Evolutionary conservation across 2,113 vertebrate species (phyloP).

Genomic region (Neopipo cinnamomea): DNA sequence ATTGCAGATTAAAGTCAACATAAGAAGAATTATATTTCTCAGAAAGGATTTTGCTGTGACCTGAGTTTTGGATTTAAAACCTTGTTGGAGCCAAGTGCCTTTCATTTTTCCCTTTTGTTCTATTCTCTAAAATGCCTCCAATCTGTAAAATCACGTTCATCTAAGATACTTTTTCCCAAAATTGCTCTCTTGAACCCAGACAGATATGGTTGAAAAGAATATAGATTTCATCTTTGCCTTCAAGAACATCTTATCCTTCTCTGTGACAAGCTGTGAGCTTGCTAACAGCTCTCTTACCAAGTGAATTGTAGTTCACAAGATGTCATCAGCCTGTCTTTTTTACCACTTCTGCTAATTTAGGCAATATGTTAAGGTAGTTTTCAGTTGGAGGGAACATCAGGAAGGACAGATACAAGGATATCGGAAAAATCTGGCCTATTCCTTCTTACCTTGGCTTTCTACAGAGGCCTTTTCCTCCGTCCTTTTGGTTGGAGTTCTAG

Average conservation of each 20-base stretch:
- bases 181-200: constrained; percentile 34
- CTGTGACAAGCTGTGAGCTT: constrained; percentile 69
- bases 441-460: not conserved
- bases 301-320: constrained; percentile 66
- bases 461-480: not conserved
- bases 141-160: not conserved
- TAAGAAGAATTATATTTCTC: not conserved
- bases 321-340: constrained; percentile 70
- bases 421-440: not conserved
- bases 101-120: not conserved
- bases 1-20: not conserved
- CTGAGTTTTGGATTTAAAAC: not conserved
- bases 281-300: constrained; percentile 72
- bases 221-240: constrained; percentile 56
- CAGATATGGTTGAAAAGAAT: constrained; percentile 50
- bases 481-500: not conserved
- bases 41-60: not conserved
- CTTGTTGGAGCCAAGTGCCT: not conserved
- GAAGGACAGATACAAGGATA: constrained; percentile 54
- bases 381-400: constrained; percentile 62
- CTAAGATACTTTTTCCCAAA: not conserved
- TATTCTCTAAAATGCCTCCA: not conserved
- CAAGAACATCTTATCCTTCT: constrained; percentile 64
- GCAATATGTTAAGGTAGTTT: constrained; percentile 72
- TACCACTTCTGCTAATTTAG: constrained; percentile 69